phyloP scores from a whole-genome alignment of 2,797 vertebrate species.

The Myiotriccus ornatus region DNA sequence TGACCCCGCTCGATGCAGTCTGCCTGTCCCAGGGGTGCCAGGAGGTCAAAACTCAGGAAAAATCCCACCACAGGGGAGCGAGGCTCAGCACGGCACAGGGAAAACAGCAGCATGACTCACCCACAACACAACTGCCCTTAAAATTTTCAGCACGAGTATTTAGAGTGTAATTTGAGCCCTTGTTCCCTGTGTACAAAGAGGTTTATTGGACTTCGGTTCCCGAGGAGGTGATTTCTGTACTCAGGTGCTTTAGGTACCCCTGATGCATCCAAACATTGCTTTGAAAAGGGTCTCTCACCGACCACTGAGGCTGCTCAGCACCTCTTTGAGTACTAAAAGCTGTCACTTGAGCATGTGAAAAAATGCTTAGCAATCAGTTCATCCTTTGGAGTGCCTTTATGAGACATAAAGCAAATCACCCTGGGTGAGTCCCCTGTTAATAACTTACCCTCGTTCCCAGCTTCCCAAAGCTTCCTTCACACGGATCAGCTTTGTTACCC shows the following conservation, averaged over 20 bases:
- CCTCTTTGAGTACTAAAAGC: background rate
- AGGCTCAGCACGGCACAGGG: background rate
- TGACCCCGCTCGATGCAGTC: background rate
- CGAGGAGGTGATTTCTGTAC: background rate
- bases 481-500: background rate
- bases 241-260: background rate
- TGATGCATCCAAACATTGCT: rapidly evolving
- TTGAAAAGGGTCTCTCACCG: background rate
- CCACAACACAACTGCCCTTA: background rate
- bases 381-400: background rate
- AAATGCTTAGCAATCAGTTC: background rate
- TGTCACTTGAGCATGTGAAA: background rate
- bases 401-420: background rate
- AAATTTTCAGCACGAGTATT: background rate
- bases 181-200: background rate
- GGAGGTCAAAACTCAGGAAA: background rate
- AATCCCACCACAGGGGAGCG: background rate
- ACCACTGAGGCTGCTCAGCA: background rate
- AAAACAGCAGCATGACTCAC: background rate
- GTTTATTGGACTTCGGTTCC: background rate
- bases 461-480: background rate
- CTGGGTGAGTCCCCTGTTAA: background rate
- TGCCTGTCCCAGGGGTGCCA: background rate
- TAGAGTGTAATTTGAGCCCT: background rate
- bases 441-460: background rate